Conservation (phyloP, 2,113 vertebrate genomes). For the Spilogale gracilis region DNA sequence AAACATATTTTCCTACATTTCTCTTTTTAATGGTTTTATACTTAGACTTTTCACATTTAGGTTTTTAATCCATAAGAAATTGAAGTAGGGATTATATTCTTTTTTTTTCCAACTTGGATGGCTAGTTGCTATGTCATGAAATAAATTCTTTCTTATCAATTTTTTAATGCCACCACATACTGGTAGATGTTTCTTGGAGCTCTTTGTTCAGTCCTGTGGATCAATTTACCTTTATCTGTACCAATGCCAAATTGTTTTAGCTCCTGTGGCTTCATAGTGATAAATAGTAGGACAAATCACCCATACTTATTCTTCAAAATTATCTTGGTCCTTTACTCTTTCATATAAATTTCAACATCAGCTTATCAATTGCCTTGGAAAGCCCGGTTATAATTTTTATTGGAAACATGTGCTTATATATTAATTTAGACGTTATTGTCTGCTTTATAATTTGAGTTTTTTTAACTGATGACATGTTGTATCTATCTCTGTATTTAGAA, state of each 20-base stretch:
- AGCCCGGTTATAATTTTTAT: background rate
- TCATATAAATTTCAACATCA: slow-evolving; percentile 31
- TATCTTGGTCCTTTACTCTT: background rate
- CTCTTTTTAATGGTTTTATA: background rate
- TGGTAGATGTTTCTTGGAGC: background rate
- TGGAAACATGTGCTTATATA: slow-evolving; percentile 37
- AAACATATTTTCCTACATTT: background rate
- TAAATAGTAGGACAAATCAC: background rate
- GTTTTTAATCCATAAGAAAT: background rate
- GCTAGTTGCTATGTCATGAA: background rate
- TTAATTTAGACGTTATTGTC: background rate
- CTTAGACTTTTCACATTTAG: background rate
- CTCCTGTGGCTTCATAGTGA: background rate
- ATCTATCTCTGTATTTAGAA: background rate
- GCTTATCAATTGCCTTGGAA: slow-evolving; percentile 18
- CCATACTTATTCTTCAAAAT: background rate
- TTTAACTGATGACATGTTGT: background rate
- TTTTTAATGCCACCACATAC: background rate
- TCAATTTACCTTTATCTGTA: background rate
- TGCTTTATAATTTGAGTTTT: background rate
- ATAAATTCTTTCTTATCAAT: background rate
- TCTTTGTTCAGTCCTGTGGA: background rate
- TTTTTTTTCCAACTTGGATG: background rate
- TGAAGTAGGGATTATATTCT: background rate
- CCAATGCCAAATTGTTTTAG: background rate